Evolutionary conservation across 1,140 invertebrate genomes (phyloP).

Genomic region (Drosophila tropicalis): DNA sequence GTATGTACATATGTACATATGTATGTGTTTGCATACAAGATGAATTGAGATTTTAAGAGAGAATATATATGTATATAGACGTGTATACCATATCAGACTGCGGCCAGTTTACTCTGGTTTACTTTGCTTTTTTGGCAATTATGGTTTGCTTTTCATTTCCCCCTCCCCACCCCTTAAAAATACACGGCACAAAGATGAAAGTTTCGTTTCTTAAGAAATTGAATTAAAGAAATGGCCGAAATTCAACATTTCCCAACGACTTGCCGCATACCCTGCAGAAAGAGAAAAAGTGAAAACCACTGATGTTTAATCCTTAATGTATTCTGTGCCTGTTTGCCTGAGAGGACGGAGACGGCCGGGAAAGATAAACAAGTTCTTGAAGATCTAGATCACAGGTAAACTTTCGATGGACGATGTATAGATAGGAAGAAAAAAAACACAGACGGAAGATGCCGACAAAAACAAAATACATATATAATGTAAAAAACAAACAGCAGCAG

Average conservation of each 20-base stretch:
- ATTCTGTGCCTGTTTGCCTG: too few species aligned
- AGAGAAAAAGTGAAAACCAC: too few species aligned
- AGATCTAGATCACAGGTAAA: neutral
- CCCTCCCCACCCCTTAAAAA: too few species aligned
- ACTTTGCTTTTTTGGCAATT: neutral
- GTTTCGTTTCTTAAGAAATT: constrained; percentile 2
- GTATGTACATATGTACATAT: too few species aligned
- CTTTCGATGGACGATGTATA: neutral
- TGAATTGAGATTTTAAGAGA: too few species aligned
- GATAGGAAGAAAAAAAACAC: neutral
- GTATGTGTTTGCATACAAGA: too few species aligned
- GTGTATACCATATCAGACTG: neutral
- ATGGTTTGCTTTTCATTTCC: neutral
- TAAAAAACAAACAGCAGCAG: neutral
- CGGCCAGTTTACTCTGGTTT: neutral
- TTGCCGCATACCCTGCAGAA: neutral
- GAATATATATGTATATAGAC: too few species aligned
- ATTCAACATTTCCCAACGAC: neutral
- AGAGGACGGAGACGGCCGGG: too few species aligned
- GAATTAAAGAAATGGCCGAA: neutral
- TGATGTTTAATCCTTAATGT: too few species aligned
- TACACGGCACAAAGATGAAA: neutral
- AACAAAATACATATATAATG: constrained; percentile 7
- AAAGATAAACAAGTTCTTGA: too few species aligned
- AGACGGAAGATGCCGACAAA: neutral